Conservation (phyloP, 2,797 vertebrate genomes). For the Peromyscus attwateri region DNA sequence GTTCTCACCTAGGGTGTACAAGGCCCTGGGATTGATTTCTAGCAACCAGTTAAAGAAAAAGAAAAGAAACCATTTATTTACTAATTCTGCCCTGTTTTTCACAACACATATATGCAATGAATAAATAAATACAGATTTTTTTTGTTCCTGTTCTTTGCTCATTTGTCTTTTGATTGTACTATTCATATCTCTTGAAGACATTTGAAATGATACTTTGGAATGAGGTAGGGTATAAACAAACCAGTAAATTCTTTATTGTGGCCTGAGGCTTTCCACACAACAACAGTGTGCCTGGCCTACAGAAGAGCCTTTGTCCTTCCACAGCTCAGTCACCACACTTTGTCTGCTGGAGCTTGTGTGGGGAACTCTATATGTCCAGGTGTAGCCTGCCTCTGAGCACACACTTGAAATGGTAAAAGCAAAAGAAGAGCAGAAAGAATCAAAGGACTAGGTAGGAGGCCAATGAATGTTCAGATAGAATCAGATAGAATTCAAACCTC, state of each 20-base stretch:
- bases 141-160: neutral
- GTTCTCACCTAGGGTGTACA: neutral
- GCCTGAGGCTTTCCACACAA: neutral
- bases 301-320: neutral
- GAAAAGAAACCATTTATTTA: neutral
- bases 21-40: neutral
- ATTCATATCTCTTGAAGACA: constrained; percentile 63
- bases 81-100: neutral
- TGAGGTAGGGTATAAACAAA: constrained; percentile 38
- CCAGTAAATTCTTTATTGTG: constrained; percentile 13
- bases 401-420: neutral
- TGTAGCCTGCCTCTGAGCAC: neutral
- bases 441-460: neutral
- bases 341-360: neutral
- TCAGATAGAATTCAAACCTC: neutral
- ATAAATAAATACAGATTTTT: constrained; percentile 11
- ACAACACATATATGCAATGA: neutral
- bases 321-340: neutral
- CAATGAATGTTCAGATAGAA: neutral
- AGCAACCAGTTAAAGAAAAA: neutral
- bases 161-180: constrained; percentile 53
- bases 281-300: neutral
- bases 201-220: constrained; percentile 38
- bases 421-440: neutral
- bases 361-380: neutral